Evolutionary conservation across 1,140 invertebrate species (phyloP).

Genomic region (Eueides isabella): DNA sequence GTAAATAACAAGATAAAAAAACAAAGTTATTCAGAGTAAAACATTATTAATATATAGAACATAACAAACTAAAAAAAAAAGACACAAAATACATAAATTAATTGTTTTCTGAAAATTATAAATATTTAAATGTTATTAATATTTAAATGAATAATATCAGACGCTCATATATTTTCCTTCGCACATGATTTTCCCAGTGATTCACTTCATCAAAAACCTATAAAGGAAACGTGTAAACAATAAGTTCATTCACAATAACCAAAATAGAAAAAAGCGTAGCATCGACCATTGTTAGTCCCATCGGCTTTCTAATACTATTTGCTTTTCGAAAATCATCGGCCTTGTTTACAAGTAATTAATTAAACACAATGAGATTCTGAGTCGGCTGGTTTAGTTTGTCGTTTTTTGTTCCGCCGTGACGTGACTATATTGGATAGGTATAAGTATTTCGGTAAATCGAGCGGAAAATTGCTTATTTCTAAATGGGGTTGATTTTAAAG

Average conservation of each 20-base stretch:
- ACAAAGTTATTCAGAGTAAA: no score
- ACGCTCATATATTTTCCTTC: not conserved
- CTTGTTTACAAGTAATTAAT: constrained; percentile 80
- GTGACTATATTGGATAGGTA: constrained; percentile 43
- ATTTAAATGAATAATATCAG: not conserved
- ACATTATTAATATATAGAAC: no score
- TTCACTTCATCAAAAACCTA: constrained; percentile 26
- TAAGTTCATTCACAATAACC: constrained; percentile 53
- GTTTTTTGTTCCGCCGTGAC: constrained; percentile 48
- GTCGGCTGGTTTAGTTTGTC: constrained; percentile 32
- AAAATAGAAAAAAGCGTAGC: constrained; percentile 58
- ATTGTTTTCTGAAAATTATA: no score
- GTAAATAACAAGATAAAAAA: no score
- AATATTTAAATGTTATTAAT: not conserved
- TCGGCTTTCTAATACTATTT: constrained; percentile 74
- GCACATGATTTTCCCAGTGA: not conserved
- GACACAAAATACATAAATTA: no score
- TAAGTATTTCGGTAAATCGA: constrained; percentile 71
- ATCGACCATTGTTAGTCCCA: constrained; percentile 70
- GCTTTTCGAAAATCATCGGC: constrained; percentile 77
- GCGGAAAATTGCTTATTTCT: constrained; percentile 72
- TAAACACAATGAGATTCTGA: constrained; percentile 67
- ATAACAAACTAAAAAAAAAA: no score
- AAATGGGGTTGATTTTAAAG: constrained; percentile 48
- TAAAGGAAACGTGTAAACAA: constrained; percentile 64